phyloP scores from a whole-genome alignment of 2,797 vertebrate species.

The Pseudochromis fuscus region DNA sequence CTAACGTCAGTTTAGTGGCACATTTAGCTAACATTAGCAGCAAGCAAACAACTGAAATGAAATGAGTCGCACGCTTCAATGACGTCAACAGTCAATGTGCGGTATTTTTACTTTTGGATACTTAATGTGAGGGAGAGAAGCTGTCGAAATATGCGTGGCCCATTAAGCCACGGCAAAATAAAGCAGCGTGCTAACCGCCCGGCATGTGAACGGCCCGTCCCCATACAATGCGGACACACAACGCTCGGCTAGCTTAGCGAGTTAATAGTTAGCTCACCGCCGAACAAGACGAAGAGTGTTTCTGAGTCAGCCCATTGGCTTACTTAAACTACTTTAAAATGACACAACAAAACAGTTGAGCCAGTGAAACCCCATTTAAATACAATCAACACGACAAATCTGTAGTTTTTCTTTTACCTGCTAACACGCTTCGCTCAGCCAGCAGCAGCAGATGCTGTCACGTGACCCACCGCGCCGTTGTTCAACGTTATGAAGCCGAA shows the following conservation, averaged over 20 bases:
- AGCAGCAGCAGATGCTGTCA: constrained; percentile 83
- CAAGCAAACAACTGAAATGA: constrained; percentile 28
- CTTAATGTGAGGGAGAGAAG: background rate
- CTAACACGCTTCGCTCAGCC: constrained; percentile 88
- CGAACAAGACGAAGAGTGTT: background rate
- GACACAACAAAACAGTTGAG: accelerated
- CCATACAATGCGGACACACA: constrained; percentile 56
- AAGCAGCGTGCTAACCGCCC: constrained; percentile 35
- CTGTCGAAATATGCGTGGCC: constrained; percentile 25
- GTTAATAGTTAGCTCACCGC: constrained; percentile 30
- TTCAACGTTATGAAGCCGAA: constrained; percentile 65
- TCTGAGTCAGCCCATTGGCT: background rate
- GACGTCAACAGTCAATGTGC: accelerated
- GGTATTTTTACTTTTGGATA: background rate
- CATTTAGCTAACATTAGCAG: constrained; percentile 39
- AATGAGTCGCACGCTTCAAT: background rate
- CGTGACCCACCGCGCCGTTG: constrained; percentile 77
- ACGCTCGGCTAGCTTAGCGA: constrained; percentile 38
- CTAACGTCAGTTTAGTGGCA: constrained; percentile 34
- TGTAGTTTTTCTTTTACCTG: constrained; percentile 83
- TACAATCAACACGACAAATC: constrained; percentile 5
- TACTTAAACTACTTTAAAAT: background rate
- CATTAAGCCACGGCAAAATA: background rate
- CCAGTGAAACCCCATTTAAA: background rate
- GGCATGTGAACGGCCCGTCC: constrained; percentile 74